A percentile compares a stretch with the other conserved stretches of the same genome.
These are phyloP conservation scores for Phaethon lepturus DNA, from an alignment of 2,113 vertebrate species.

Conservation along the genomic window DNA sequence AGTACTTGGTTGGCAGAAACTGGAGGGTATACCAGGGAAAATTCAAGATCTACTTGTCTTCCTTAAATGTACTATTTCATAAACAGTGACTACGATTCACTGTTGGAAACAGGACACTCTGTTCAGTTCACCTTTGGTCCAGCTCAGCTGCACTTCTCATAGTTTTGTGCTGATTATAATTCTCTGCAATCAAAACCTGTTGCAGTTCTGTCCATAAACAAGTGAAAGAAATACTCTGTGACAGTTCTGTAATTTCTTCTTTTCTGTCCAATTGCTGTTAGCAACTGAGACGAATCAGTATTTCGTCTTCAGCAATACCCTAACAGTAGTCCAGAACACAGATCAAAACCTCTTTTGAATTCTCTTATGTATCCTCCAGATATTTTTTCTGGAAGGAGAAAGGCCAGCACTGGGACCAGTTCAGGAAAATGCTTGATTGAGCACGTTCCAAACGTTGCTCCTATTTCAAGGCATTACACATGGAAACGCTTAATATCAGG, in stretches of 20 bases:
- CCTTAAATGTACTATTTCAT: neutral
- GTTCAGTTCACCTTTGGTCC: neutral
- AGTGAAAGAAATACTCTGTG: neutral
- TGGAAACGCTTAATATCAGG: conserved; percentile 1
- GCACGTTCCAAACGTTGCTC: neutral
- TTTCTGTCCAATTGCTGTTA: neutral
- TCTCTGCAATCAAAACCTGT: neutral
- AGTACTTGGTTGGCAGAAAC: neutral
- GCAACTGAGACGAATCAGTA: neutral
- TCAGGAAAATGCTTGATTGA: neutral
- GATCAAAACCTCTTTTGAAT: conserved; percentile 12
- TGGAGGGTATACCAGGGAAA: neutral
- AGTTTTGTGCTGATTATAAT: neutral
- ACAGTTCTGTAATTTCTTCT: neutral
- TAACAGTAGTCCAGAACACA: neutral
- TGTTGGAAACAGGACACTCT: neutral
- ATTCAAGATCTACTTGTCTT: neutral
- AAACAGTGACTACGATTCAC: neutral
- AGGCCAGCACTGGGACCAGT: neutral
- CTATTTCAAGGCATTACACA: conserved; percentile 5
- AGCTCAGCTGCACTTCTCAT: neutral
- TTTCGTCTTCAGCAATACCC: neutral
- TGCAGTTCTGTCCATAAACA: neutral
- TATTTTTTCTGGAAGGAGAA: conserved; percentile 10
- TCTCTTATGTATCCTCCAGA: neutral